Evolutionary conservation across 2,113 vertebrate species (phyloP), one percentile per base, ranked within the genome.

Genomic region (Lutjanus erythropterus): DNA sequence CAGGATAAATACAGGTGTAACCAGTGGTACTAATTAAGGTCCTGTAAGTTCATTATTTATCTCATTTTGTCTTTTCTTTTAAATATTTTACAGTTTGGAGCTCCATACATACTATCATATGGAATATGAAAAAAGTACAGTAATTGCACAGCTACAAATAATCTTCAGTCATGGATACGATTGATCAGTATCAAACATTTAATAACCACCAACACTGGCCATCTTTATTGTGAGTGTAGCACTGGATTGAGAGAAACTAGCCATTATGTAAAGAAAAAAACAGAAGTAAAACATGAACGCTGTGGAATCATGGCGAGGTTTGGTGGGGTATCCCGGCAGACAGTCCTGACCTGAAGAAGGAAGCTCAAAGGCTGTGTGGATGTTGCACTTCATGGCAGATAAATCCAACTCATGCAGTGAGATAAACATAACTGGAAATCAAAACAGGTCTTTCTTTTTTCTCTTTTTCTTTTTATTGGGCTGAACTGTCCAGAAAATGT

Each of bases 381-480:
- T 55, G 19, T 77, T 53, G 9, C 33, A 52, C 53, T 86, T 75
- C 47, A 71, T 60, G 77, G 66, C 16, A n/a, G 41, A 83, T 88
- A 82, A 90, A 89, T 80, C 58, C 42, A 71, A 41, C 71, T 81
- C 60, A 62, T 19, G 56, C 70, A 37, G 60, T 71, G 52, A 70
- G 47, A 78, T 75, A 53, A 81, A 83, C 60, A 59, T 82, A 53
- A 72, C 39, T 72, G 50, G 25, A 64, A 78, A 80, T 60, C 58
- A 55, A 79, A 71, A 53, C 60, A 10, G 15, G 27, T 12, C 47
- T 21, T 53, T 55, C 41, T 16, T 61, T 49, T 5, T 27, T 59
- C 12, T n/a, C 41, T 64, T 62, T 66, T 42, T 56, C 52, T 33
- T 55, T 90, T 91, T 89, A 82, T 81, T 81, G 49, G 68, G 12